These are phyloP conservation scores for Ophion costatus DNA, from an alignment of 2,888 invertebrate species.

Conservation along the genomic window DNA sequence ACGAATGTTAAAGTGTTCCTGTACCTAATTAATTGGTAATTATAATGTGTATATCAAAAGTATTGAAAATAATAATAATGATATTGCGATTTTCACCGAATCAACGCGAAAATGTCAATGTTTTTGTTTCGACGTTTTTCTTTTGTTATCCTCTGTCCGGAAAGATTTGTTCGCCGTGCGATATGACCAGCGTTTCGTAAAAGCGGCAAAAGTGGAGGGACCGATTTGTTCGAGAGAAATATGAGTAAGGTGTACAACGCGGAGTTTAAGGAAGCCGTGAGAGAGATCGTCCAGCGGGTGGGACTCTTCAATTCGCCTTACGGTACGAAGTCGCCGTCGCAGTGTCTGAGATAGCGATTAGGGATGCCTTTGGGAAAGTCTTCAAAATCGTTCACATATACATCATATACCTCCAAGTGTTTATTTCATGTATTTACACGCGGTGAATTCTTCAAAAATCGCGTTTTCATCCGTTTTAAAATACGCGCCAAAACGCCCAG, in stretches of 20 bases:
- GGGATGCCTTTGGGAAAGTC: too few species aligned
- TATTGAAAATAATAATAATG: constrained; percentile 79
- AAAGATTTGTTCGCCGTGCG: background rate
- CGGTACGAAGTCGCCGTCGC: constrained; percentile 67
- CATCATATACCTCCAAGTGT: too few species aligned
- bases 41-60: constrained; percentile 64
- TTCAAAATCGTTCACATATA: too few species aligned
- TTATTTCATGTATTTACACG: too few species aligned
- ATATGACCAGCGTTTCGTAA: background rate
- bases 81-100: constrained; percentile 81
- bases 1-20: constrained; percentile 82
- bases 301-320: constrained; percentile 72
- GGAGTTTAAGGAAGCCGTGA: constrained; percentile 76
- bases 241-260: constrained; percentile 74
- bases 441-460: too few species aligned
- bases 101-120: constrained; percentile 59
- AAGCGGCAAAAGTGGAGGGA: background rate
- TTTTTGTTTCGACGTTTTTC: background rate
- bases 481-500: too few species aligned
- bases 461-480: too few species aligned
- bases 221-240: background rate
- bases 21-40: constrained; percentile 80
- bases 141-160: background rate
- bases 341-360: background rate
- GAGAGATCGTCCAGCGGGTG: constrained; percentile 74